Evolutionary conservation across 1,140 invertebrate species (phyloP).

Genomic region (Marisa cornuarietis): DNA sequence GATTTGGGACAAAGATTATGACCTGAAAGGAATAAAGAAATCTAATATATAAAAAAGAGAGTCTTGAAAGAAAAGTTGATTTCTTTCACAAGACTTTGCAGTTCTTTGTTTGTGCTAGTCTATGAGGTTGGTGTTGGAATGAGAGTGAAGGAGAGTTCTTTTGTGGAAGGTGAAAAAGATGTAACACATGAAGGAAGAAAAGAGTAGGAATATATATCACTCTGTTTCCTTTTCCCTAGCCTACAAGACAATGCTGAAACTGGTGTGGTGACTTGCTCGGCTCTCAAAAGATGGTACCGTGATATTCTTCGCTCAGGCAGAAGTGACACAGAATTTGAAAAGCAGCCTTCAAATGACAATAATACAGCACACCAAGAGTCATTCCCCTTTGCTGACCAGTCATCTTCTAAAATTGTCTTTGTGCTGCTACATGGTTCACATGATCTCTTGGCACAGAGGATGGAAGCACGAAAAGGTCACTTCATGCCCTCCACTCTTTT

Average conservation of each 20-base stretch:
- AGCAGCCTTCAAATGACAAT: not conserved
- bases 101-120: not conserved
- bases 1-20: too few relatives aligned
- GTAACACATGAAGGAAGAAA: not conserved
- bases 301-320: conserved; percentile 35
- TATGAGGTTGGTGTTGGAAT: not conserved
- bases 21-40: too few relatives aligned
- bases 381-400: not conserved
- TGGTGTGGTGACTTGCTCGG: conserved; percentile 50
- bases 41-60: too few relatives aligned
- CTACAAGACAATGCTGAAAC: conserved; percentile 23
- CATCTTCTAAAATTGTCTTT: conserved; percentile 30
- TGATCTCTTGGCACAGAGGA: conserved; percentile 25
- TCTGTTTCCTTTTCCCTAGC: conserved; percentile 30
- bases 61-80: too few relatives aligned
- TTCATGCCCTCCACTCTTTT: conserved; percentile 49
- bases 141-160: not conserved
- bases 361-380: not conserved
- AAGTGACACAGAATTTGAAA: not conserved
- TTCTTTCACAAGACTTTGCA: not conserved
- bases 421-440: conserved; percentile 40
- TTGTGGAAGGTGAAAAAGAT: not conserved
- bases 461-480: conserved; percentile 39
- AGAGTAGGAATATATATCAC: not conserved
- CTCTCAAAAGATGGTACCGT: conserved; percentile 46